phyloP scores from a whole-genome alignment of 2,113 vertebrate genomes.

The Colistium nudipinnis region DNA sequence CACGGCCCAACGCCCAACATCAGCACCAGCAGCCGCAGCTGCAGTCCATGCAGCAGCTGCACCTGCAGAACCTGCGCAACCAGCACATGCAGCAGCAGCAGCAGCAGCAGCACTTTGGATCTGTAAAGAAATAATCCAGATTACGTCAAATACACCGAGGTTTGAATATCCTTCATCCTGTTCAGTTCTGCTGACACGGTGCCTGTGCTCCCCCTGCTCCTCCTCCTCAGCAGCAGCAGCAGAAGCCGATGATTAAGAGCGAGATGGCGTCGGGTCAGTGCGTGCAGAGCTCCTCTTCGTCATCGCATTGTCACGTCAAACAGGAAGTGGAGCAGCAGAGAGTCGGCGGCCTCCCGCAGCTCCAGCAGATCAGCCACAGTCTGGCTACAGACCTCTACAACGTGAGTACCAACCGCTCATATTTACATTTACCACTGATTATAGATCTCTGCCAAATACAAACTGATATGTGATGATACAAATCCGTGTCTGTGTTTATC shows the following conservation, averaged over 20 bases:
- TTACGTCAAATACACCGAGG: too few relatives aligned
- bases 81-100: conserved; percentile 69
- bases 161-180: too few relatives aligned
- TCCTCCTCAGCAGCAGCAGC: conserved; percentile 20
- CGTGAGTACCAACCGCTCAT: conserved; percentile 63
- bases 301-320: conserved; percentile 53
- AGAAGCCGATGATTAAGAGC: conserved; percentile 54
- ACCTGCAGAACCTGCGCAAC: conserved; percentile 74
- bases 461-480: too few relatives aligned
- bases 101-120: conserved; percentile 61
- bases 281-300: conserved; percentile 52
- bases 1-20: conserved; percentile 27
- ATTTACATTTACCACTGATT: too few relatives aligned
- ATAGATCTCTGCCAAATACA: too few relatives aligned
- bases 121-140: conserved; percentile 23
- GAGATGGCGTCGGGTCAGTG: conserved; percentile 51
- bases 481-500: too few relatives aligned
- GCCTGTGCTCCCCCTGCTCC: background rate
- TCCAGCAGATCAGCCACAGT: conserved; percentile 75
- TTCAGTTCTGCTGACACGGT: too few relatives aligned
- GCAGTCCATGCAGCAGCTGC: conserved; percentile 65
- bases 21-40: conserved; percentile 35
- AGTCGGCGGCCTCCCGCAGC: conserved; percentile 55
- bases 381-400: conserved; percentile 77
- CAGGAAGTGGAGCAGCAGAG: conserved; percentile 56